phyloP scores from a whole-genome alignment of 2,113 vertebrate species.

The Beaufortia kweichowensis region DNA sequence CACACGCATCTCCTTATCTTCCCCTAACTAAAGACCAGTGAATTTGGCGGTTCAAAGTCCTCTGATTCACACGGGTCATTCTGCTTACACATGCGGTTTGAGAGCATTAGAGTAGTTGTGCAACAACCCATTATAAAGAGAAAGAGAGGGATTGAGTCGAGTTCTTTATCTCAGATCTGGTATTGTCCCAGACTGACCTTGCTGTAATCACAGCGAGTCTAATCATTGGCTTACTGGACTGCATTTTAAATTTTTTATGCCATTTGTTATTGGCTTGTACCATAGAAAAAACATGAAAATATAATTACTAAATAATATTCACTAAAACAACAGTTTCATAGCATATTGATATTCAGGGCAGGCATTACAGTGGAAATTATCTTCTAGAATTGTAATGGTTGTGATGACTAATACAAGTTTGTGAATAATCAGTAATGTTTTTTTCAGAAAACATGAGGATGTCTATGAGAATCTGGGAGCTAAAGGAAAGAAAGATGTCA shows the following conservation, averaged over 20 bases:
- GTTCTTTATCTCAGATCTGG: not conserved
- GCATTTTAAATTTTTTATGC: no score
- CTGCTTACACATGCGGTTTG: constrained; percentile 47
- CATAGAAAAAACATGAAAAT: not conserved
- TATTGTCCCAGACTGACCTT: not conserved
- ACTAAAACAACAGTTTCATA: no score
- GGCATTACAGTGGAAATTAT: not conserved
- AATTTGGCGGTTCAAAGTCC: constrained; percentile 39
- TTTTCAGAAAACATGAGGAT: constrained; percentile 82
- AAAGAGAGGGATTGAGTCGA: constrained; percentile 9
- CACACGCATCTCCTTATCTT: constrained; percentile 9
- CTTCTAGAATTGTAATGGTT: not conserved
- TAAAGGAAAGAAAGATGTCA: constrained; percentile 81
- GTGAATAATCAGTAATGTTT: not conserved
- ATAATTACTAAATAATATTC: no score
- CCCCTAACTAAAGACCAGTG: not conserved
- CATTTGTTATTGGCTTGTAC: no score
- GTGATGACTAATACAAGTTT: not conserved
- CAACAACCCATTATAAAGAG: constrained; percentile 16
- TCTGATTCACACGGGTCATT: constrained; percentile 28
- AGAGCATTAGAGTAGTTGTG: constrained; percentile 8
- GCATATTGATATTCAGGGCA: not conserved
- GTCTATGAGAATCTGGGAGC: constrained; percentile 85
- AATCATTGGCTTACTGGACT: not conserved
- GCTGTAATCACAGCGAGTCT: not conserved